These are phyloP conservation scores for Nephrotoma guestfalica DNA, from an alignment of 2,888 invertebrate species.

Conservation along the genomic window DNA sequence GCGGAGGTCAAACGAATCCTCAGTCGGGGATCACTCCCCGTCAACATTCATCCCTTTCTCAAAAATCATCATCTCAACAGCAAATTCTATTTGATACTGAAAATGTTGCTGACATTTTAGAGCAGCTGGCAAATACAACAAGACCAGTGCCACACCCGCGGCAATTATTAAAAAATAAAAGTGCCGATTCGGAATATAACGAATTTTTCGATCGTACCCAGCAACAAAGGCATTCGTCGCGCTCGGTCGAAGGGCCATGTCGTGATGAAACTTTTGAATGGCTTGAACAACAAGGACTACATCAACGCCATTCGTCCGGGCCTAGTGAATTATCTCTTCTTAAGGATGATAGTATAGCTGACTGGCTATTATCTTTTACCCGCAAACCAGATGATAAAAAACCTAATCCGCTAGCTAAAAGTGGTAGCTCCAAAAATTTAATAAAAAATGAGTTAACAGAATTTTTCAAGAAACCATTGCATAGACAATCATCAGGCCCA, in stretches of 20 bases:
- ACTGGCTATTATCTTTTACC: slow-evolving; percentile 29
- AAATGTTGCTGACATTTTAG: slow-evolving; percentile 7
- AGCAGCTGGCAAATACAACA: slow-evolving; percentile 5
- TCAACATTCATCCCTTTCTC: slow-evolving; percentile 13
- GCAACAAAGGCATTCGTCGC: slow-evolving; percentile 30
- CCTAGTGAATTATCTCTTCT: slow-evolving; percentile 31
- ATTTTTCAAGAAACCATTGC: slow-evolving; percentile 28
- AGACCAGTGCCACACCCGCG: slow-evolving; percentile 19
- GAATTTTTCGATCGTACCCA: slow-evolving; percentile 32
- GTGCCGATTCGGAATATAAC: slow-evolving; percentile 17
- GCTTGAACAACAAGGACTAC: slow-evolving; percentile 25
- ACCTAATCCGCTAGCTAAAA: background rate
- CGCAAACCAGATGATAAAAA: slow-evolving; percentile 24
- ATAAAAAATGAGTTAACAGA: slow-evolving; percentile 26
- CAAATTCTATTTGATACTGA: slow-evolving; percentile 11
- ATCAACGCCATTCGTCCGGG: slow-evolving; percentile 30
- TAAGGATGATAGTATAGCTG: slow-evolving; percentile 27
- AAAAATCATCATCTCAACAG: slow-evolving; percentile 13
- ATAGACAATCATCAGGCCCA: slow-evolving; percentile 30
- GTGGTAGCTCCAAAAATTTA: slow-evolving; percentile 9
- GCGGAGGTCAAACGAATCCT: slow-evolving; percentile 2
- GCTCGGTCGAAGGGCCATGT: slow-evolving; percentile 30
- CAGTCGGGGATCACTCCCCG: slow-evolving; percentile 7
- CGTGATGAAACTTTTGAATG: slow-evolving; percentile 30
- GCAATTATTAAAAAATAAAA: slow-evolving; percentile 18